Evolutionary conservation across 2,797 vertebrate species (phyloP), one percentile per base, ranked within the genome.

Genomic region (Clarias platycephalus): DNA sequence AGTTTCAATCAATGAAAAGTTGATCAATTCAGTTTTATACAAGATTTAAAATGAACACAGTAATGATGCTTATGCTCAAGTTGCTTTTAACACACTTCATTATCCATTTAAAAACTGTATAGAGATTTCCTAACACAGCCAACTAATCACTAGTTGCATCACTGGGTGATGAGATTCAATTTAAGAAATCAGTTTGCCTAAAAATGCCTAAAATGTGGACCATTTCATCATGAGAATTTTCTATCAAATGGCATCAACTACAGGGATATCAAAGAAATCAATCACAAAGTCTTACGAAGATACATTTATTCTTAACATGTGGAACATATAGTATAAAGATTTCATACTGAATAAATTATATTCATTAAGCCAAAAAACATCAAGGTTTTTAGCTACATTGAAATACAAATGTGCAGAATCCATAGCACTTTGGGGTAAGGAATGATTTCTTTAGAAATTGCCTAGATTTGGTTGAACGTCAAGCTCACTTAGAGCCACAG

Each of bases 251-350:
- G 2, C 22, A 70, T 70, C 34, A 49, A 58, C 15, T 22, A 22
- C 2, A 4, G 26, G 28, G 9, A 76, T 34, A 76, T 28, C 16
- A 57, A 40, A 95, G 95, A 95, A 97, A 96, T 96, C 93, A 94
- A 96, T 97, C 95, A 96, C 96, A 97, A 98, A 97, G 96, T 97
- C 96, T 97, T 99, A 98, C 95, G 96, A 99, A 99, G 98, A 99
- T 99, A 99, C 98, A 99, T 99, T 99, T 99, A 99, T 99, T 99
- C 97, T 99, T 99, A 99, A 97, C 98, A 99, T 97, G 96, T 98
- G 98, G 98, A 99, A 99, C 97, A 99, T 99, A 99, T 98, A 99
- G 98, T 99, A 99, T 99, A 99, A 99, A 99, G 98, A 99, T 99
- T 98, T 99, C 97, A 99, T 99, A 99, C 97, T 98, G 98, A 99